Evolutionary conservation across 2,888 invertebrate species (phyloP), one percentile per base, ranked within the genome.

Genomic region (Pristionchus arcanus): DNA sequence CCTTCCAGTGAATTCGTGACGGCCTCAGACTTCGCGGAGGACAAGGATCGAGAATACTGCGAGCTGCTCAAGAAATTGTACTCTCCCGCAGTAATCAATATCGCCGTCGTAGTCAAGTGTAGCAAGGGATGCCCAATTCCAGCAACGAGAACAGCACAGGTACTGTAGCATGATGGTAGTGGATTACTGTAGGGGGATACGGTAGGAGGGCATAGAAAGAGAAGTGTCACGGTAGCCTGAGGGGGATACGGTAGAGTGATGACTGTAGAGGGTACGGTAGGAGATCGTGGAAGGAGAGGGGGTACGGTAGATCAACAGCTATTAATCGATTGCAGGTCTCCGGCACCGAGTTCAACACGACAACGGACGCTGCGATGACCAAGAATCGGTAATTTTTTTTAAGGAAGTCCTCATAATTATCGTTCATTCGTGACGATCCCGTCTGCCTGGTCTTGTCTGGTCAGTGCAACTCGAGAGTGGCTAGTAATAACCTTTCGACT

Each of bases 321-420:
- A 83, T 53, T 53, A 28, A 84, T 84, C 28, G 68, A 63, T 81
- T 74, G 55, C 42, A 89, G 89, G 89, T 92, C 91, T 84, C 90
- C 87, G 25, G 90, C 90, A 31, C 91, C 59, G 92, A 92, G 55
- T 92, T 94, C 87, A 92, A 91, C 83, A 89, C 90, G 34, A 90
- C 90, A n/a, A 89, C 91, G 37, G 94, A 94, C 28, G 91, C 91
- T 21, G 89, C 92, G 53, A 94, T 94, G 94, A 93, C 92, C 66
- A 90, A 91, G 84, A 94, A 94, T 87, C 91, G 94, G 89, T 81
- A 49, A 11, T 21, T 55, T 77, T 49, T 42, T 77, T 77, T 42
- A 2, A 37, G 28, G n/a, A 31, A 28, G 2, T 34, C 34, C 7
- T 19, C 71, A 28, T 31, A 34, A 2, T 7, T 3, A 28, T 13